phyloP scores from a whole-genome alignment of 2,797 vertebrate genomes.

The Esox lucius region DNA sequence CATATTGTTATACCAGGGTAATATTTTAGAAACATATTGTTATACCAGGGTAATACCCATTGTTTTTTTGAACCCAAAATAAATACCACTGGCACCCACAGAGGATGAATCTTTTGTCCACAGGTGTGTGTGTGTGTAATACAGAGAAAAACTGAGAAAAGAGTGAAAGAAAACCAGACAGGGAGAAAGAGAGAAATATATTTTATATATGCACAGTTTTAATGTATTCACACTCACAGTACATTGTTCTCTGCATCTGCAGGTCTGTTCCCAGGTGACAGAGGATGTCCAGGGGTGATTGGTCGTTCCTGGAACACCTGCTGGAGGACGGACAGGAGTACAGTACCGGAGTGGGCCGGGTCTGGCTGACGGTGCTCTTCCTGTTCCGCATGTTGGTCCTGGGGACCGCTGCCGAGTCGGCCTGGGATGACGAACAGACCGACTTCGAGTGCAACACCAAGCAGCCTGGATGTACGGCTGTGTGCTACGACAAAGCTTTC shows the following conservation, averaged over 20 bases:
- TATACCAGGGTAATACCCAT: too few species aligned
- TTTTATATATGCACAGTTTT: too few species aligned
- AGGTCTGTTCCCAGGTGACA: constrained; percentile 51
- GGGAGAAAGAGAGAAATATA: too few species aligned
- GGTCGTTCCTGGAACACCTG: constrained; percentile 82
- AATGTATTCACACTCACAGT: too few species aligned
- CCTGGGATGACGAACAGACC: constrained; percentile 82
- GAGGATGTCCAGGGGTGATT: constrained; percentile 84
- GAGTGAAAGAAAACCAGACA: too few species aligned
- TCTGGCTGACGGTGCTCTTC: constrained; percentile 84
- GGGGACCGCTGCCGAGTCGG: constrained; percentile 77
- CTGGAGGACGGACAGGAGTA: constrained; percentile 83
- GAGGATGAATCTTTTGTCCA: too few species aligned
- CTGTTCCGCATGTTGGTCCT: constrained; percentile 82
- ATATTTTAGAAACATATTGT: too few species aligned
- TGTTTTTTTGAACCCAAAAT: too few species aligned
- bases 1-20: too few species aligned
- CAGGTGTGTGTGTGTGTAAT: not conserved
- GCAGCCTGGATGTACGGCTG: constrained; percentile 77
- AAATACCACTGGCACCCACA: too few species aligned
- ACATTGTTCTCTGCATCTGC: not conserved
- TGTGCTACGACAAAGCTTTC: constrained; percentile 84
- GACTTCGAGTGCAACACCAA: constrained; percentile 79
- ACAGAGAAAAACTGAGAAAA: too few species aligned
- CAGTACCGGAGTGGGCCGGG: constrained; percentile 76